Conservation (phyloP, 1,140 invertebrate genomes). For the Oppia nitens region DNA sequence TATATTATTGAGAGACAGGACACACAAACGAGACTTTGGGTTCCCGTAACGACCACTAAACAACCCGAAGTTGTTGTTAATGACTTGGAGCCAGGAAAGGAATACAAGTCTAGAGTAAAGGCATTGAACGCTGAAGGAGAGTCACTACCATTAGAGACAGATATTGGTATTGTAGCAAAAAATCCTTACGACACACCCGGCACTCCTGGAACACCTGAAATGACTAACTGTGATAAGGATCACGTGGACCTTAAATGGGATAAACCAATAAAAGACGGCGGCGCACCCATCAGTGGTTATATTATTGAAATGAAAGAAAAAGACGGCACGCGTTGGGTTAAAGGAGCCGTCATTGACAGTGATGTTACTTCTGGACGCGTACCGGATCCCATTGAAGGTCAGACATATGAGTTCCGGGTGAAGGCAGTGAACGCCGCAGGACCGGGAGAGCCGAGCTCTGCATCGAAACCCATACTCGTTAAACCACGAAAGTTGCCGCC, state of each 20-base stretch:
- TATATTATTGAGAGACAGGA: constrained; percentile 93
- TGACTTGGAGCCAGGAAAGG: constrained; percentile 77
- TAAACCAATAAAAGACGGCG: constrained; percentile 74
- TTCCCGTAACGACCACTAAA: constrained; percentile 68
- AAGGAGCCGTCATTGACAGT: constrained; percentile 64
- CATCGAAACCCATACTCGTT: constrained; percentile 6
- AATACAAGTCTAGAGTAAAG: constrained; percentile 94
- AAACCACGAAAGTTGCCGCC: constrained; percentile 76
- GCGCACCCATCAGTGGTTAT: constrained; percentile 73
- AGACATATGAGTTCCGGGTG: constrained; percentile 80
- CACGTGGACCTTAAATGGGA: constrained; percentile 85
- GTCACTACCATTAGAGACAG: constrained; percentile 73
- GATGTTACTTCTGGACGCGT: constrained; percentile 64
- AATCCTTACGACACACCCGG: constrained; percentile 81
- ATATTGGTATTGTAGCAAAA: no score
- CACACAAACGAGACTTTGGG: constrained; percentile 73
- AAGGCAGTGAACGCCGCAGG: constrained; percentile 92
- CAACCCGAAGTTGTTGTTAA: constrained; percentile 64
- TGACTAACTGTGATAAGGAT: constrained; percentile 84
- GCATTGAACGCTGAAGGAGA: constrained; percentile 97
- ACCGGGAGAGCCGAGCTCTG: constrained; percentile 63
- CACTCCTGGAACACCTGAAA: constrained; percentile 69
- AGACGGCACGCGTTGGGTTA: constrained; percentile 89
- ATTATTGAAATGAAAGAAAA: constrained; percentile 84
- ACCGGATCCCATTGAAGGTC: constrained; percentile 71